A percentile compares a stretch with the other conserved stretches of the same genome.
phyloP scores from a whole-genome alignment of 2,113 vertebrate genomes.

The Pseudonaja textilis region DNA sequence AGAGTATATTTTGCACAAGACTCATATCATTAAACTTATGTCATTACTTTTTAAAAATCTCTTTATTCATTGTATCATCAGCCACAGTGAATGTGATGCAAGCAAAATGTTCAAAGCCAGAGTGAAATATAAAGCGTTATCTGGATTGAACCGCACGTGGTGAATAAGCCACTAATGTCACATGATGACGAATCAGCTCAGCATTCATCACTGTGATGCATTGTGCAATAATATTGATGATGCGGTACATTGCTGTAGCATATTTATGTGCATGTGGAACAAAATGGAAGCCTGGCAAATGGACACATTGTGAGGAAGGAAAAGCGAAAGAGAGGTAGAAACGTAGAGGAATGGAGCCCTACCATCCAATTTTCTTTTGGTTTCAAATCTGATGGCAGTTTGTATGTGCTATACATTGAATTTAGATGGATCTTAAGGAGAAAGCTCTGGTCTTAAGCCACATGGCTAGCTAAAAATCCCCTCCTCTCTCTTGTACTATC shows the following conservation, averaged over 20 bases:
- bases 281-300: slow-evolving; percentile 47
- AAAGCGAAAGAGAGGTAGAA: slow-evolving; percentile 49
- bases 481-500: slow-evolving; percentile 14
- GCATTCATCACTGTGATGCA: slow-evolving; percentile 52
- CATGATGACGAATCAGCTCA: slow-evolving; percentile 43
- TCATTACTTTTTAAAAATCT: not conserved
- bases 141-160: slow-evolving; percentile 38
- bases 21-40: slow-evolving; percentile 32
- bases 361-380: slow-evolving; percentile 25
- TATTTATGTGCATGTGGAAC: slow-evolving; percentile 44
- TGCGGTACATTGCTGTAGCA: slow-evolving; percentile 42
- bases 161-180: slow-evolving; percentile 56
- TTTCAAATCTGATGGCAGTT: slow-evolving; percentile 69
- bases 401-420: slow-evolving; percentile 25
- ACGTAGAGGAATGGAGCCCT: slow-evolving; percentile 17
- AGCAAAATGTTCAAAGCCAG: slow-evolving; percentile 52
- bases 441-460: slow-evolving; percentile 32
- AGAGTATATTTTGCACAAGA: slow-evolving; percentile 27
- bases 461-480: slow-evolving; percentile 37
- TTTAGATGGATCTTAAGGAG: slow-evolving; percentile 25
- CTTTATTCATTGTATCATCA: slow-evolving; percentile 44
- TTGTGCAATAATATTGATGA: slow-evolving; percentile 39
- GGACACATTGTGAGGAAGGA: slow-evolving; percentile 33
- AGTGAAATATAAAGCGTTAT: slow-evolving; percentile 50
- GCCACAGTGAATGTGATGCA: slow-evolving; percentile 52